phyloP scores from a whole-genome alignment of 2,888 invertebrate species.

The Sinodicranocentrus sp. region DNA sequence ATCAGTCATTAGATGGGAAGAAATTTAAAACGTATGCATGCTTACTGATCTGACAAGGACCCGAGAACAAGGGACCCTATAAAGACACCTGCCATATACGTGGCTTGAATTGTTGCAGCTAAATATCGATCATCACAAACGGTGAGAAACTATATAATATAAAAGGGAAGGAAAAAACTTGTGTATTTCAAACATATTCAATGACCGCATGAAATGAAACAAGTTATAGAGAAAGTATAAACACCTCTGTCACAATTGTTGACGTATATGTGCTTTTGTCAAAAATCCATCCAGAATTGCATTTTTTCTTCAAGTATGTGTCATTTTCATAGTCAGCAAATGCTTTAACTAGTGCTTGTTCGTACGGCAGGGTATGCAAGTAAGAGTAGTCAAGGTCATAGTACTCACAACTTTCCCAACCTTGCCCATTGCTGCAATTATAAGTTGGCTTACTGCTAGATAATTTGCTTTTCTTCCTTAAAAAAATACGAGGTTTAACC shows the following conservation, averaged over 20 bases:
- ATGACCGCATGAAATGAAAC: no score
- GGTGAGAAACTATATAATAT: conserved; percentile 68
- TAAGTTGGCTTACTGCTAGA: no score
- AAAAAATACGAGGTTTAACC: no score
- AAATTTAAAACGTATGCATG: neutral
- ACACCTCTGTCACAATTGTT: conserved; percentile 57
- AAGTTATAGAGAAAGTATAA: neutral
- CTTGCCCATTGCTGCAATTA: conserved; percentile 19
- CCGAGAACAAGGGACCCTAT: conserved; percentile 71
- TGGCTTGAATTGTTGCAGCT: conserved; percentile 73
- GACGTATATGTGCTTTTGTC: conserved; percentile 47
- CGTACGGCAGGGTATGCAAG: conserved; percentile 17
- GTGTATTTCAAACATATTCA: neutral
- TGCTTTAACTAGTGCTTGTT: conserved; percentile 22
- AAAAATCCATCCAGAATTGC: conserved; percentile 53
- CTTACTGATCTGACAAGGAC: conserved; percentile 72
- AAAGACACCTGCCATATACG: conserved; percentile 74
- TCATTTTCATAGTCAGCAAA: neutral
- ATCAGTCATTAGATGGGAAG: no score
- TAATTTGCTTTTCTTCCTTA: no score
- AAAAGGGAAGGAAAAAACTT: neutral
- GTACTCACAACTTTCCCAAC: conserved; percentile 71
- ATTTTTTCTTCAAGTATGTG: neutral
- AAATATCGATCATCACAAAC: conserved; percentile 72
- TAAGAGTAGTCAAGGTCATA: conserved; percentile 68